These are phyloP conservation scores for Sebastes steindachneri DNA, from an alignment of 2,797 vertebrate genomes.

Conservation along the genomic window DNA sequence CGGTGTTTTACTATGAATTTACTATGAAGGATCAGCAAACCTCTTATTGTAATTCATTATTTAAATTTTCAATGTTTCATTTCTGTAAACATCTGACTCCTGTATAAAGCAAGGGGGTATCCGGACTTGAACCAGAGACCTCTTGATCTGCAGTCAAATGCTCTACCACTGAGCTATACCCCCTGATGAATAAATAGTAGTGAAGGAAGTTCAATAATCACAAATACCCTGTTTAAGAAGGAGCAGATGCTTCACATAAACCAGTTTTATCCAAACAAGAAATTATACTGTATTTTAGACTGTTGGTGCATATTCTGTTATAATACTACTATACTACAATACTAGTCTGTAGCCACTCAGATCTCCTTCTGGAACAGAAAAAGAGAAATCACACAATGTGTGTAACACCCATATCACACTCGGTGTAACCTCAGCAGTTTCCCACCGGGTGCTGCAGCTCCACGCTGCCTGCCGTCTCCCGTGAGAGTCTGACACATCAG, in stretches of 20 bases:
- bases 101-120: not conserved
- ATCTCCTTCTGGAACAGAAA: not conserved
- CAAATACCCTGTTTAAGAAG: not conserved
- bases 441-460: conserved; percentile 56
- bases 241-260: not conserved
- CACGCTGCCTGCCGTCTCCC: conserved; percentile 49
- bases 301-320: not conserved
- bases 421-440: conserved; percentile 68
- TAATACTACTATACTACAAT: not conserved
- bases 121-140: conserved; percentile 51
- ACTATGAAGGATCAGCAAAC: rapidly evolving
- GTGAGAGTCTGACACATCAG: conserved; percentile 72
- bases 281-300: not conserved
- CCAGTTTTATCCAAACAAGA: not conserved
- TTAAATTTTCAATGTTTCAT: rapidly evolving
- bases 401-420: conserved; percentile 51
- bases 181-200: conserved; percentile 33
- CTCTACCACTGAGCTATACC: conserved; percentile 85
- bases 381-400: conserved; percentile 41
- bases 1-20: no score
- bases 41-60: not conserved
- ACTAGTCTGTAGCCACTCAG: not conserved
- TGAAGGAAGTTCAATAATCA: not conserved
- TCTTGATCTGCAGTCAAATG: conserved; percentile 84
- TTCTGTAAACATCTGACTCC: not conserved